A percentile compares a stretch with the other conserved stretches of the same genome.
Evolutionary conservation across 2,888 invertebrate genomes (phyloP).

Genomic region (Drosophila infuscata): DNA sequence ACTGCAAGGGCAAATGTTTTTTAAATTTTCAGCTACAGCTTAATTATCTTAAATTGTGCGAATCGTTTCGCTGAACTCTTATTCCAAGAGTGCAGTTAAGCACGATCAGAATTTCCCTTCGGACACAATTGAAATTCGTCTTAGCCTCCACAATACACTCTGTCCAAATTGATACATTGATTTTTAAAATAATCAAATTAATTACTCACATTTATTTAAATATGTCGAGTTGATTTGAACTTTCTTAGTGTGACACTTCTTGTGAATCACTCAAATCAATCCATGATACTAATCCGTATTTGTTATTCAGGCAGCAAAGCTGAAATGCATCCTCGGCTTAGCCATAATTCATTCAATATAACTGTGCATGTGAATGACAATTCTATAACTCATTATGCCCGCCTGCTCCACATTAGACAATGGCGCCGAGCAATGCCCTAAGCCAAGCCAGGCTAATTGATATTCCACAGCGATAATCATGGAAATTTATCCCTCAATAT

Average conservation of each 20-base stretch:
- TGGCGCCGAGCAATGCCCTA: slow-evolving; percentile 21
- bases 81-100: neutral
- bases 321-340: slow-evolving; percentile 42
- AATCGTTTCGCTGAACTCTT: neutral
- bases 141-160: neutral
- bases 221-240: neutral
- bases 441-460: slow-evolving; percentile 57
- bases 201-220: neutral
- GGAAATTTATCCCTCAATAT: slow-evolving; percentile 73
- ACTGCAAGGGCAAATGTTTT: neutral
- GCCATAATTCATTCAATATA: slow-evolving; percentile 56
- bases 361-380: slow-evolving; percentile 53
- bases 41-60: neutral
- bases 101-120: neutral
- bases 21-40: neutral
- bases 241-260: slow-evolving; percentile 5
- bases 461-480: slow-evolving; percentile 67
- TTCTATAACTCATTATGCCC: slow-evolving; percentile 73
- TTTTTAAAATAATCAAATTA: neutral
- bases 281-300: slow-evolving; percentile 32
- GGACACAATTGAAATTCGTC: neutral
- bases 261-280: slow-evolving; percentile 22
- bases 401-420: slow-evolving; percentile 70
- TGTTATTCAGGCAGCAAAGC: slow-evolving; percentile 44
- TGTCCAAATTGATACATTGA: neutral